Conservation (phyloP, 1,140 invertebrate species). For the Armadillidium nasatum region DNA sequence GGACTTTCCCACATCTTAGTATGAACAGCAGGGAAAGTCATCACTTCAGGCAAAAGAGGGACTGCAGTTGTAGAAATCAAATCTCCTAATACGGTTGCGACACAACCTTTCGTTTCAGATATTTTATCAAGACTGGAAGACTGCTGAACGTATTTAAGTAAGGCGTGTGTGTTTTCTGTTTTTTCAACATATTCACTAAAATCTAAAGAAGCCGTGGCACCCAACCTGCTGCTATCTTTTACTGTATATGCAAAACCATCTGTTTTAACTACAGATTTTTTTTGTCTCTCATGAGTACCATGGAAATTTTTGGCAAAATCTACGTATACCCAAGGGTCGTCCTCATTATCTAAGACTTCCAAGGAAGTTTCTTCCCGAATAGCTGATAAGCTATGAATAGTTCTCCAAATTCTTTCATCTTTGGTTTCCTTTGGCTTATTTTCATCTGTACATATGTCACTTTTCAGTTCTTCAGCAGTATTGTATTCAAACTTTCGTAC, state of each 20-base stretch:
- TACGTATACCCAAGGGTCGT: neutral
- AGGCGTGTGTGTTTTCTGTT: neutral
- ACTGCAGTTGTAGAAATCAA: neutral
- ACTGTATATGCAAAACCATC: too few species aligned
- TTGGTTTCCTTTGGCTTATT: neutral
- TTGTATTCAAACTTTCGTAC: neutral
- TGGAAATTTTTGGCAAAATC: too few species aligned
- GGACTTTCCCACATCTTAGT: neutral
- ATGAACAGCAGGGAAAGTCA: neutral
- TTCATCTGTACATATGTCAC: neutral
- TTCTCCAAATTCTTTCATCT: neutral
- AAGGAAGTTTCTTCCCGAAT: neutral
- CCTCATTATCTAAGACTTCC: neutral
- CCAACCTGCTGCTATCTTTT: too few species aligned
- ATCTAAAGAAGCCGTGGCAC: too few species aligned
- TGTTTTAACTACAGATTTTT: too few species aligned
- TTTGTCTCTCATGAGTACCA: too few species aligned
- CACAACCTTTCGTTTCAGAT: neutral
- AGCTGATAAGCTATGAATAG: neutral
- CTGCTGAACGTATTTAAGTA: slow-evolving; percentile 10
- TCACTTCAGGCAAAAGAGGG: neutral
- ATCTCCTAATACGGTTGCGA: neutral
- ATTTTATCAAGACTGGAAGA: neutral
- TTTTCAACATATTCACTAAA: neutral
- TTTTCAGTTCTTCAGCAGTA: neutral